Base-by-base conservation (phyloP, 2,113 vertebrate species). In the Entomyzon cyanotis region DNA sequence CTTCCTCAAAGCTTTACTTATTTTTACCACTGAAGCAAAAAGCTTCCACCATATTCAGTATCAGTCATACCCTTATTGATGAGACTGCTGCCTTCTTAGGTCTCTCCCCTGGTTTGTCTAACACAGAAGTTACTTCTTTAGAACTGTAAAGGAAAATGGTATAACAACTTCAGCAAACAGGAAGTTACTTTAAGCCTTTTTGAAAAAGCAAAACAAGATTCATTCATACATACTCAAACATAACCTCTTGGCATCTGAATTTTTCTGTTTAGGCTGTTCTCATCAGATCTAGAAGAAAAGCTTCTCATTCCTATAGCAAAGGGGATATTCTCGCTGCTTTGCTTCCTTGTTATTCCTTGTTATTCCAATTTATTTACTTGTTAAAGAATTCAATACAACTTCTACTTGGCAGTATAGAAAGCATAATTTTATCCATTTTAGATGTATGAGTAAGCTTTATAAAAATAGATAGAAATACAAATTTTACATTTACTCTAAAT, bases 51-150 rank as follows among this genome's bases (percentile, higher is more conserved):
- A 11, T 24, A 28, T 69, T 83, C 41, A 41, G 15, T 5, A 74
- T 28, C 30, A 49, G 55, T 11, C 96, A 33, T 97, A 98, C 98
- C 98, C 98, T 98, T 69, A 53, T 60, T 80, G 96, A 92, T 28
- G 97, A 96, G 33, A 85, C 25, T 64, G 93, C 8, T 74, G 94
- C 25, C 65, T 95, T 98, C 65, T 17, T 50, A 84, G 87, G 33
- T 41, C 70, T 94, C 63, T 96, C 91, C 46, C 89, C 93, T 55
- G 96, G 64, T 55, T 33, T 84, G 68, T 94, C 87, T 79, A 93
- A 95, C 95, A 93, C 20, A 85, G 92, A 73, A 85, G 92, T 97
- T 47, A 68, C 71, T 81, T 81, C 11, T 41, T 75, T 84, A 81
- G 95, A 93, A 64, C 97, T 98, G 88, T 39, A 97, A 96, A 92